Conservation (phyloP, 2,797 vertebrate genomes). For the Cephalopachus bancanus region DNA sequence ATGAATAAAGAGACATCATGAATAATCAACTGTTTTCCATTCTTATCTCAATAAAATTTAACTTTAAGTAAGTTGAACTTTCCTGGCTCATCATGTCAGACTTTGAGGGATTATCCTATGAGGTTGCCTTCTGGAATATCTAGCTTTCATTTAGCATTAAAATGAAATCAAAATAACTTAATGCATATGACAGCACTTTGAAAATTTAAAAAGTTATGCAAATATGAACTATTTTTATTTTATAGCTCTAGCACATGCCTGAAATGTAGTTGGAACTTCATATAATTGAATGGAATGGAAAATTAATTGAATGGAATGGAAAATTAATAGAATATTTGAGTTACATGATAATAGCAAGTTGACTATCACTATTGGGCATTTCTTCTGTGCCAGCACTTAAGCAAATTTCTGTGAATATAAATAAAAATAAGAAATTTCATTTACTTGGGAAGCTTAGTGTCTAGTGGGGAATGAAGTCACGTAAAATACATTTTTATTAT, state of each 20-base stretch:
- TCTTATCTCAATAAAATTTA: not conserved
- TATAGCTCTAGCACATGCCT: not conserved
- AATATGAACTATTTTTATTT: slow-evolving; percentile 49
- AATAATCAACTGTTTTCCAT: not conserved
- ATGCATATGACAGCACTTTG: not conserved
- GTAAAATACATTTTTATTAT: not conserved
- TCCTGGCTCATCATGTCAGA: not conserved
- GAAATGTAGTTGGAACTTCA: slow-evolving; percentile 4
- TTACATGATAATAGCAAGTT: not conserved
- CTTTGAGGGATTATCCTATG: not conserved
- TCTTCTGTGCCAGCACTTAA: not conserved
- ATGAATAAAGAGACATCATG: not conserved
- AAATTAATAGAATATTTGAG: slow-evolving; percentile 5
- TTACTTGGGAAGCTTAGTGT: not conserved
- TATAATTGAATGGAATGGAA: slow-evolving; percentile 15
- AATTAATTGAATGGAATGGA: slow-evolving; percentile 15
- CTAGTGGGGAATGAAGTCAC: not conserved
- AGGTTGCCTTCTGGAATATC: not conserved
- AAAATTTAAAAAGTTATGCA: not conserved
- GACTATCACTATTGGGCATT: not conserved
- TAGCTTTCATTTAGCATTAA: not conserved
- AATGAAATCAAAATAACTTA: slow-evolving; percentile 46
- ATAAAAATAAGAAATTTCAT: not conserved
- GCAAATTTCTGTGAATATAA: slow-evolving; percentile 18
- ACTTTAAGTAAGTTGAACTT: not conserved